Evolutionary conservation across 2,113 vertebrate genomes (phyloP), one percentile per base, ranked within the genome.

Genomic region (Acrocephalus arundinaceus): DNA sequence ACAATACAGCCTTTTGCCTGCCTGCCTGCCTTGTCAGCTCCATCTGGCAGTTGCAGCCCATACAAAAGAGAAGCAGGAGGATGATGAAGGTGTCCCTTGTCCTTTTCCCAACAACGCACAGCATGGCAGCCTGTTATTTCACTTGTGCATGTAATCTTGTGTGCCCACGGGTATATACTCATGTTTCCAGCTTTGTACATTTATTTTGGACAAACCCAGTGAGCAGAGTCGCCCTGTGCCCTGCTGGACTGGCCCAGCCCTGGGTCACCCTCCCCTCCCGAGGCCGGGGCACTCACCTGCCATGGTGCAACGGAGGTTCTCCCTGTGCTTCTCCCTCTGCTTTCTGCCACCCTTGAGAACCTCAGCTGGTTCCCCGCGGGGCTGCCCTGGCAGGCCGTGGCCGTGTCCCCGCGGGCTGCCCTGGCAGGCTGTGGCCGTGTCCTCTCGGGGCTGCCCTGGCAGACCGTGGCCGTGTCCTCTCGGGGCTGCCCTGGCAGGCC

Each of bases 241-340:
- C 35, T 1, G 2, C 59, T 21, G 30, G 18, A 41, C 61, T 58
- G 37, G 51, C n/a, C 30, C 14, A 15, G 43, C 28, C 45, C 62
- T 1, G 2, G 22, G 19, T 15, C 33, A 27, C 49, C 23, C 20
- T 43, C 39, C 68, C 41, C 2, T 2, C 24, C 6, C 0, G 0
- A n/a, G 57, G 43, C 49, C 0, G 0, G 10, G 18, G 8, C 14
- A 16, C 31, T 71, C 39, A 39, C 62, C 37, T 30, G 31, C 22
- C 33, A 2, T 2, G 4, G 28, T n/a, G 19, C 30, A 2, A 2
- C 23, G 2, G 13, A 12, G 8, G 8, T 54, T 20, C 4, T 54
- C 20, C 15, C 49, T 0, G 1, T 55, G 37, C 27, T 90, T 33
- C n/a, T n/a, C n/a, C n/a, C n/a, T n/a, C 61, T 59, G 73, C 49